A percentile compares a stretch with the other conserved stretches of the same genome.
phyloP scores from a whole-genome alignment of 2,888 invertebrate genomes.

The Penaeus monodon region DNA sequence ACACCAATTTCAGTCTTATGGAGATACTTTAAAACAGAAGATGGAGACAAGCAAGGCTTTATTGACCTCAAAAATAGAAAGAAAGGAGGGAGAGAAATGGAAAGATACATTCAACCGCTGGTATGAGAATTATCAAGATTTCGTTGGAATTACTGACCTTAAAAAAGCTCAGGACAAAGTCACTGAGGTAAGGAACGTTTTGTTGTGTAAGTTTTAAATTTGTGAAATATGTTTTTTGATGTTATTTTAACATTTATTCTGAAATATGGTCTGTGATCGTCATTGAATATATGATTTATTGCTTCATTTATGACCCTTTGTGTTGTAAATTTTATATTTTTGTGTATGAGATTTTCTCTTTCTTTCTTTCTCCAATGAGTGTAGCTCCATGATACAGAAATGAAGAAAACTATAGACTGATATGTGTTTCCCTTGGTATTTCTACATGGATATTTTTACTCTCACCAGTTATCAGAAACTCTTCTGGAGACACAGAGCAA shows the following conservation, averaged over 20 bases:
- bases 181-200: constrained; percentile 34
- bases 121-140: constrained; percentile 53
- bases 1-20: too few species aligned
- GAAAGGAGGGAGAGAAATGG: constrained; percentile 46
- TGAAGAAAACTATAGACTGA: too few species aligned
- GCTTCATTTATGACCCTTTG: neutral
- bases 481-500: constrained; percentile 32
- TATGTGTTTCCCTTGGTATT: neutral
- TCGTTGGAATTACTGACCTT: constrained; percentile 49
- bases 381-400: too few species aligned
- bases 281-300: too few species aligned
- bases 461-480: constrained; percentile 27
- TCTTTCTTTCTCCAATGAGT: too few species aligned
- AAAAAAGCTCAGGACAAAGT: constrained; percentile 53
- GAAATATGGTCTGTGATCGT: too few species aligned
- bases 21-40: too few species aligned
- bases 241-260: too few species aligned
- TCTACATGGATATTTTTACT: neutral
- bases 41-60: too few species aligned
- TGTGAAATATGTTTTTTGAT: neutral
- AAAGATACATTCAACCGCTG: constrained; percentile 53
- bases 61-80: neutral
- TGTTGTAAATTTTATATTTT: neutral
- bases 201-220: neutral
- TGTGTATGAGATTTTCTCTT: neutral